Evolutionary conservation across 30 jellyfish, hydroid and myxozoan species (phyloP), one percentile per base, ranked within the genome.

Genomic region (Turritopsis rubra): DNA sequence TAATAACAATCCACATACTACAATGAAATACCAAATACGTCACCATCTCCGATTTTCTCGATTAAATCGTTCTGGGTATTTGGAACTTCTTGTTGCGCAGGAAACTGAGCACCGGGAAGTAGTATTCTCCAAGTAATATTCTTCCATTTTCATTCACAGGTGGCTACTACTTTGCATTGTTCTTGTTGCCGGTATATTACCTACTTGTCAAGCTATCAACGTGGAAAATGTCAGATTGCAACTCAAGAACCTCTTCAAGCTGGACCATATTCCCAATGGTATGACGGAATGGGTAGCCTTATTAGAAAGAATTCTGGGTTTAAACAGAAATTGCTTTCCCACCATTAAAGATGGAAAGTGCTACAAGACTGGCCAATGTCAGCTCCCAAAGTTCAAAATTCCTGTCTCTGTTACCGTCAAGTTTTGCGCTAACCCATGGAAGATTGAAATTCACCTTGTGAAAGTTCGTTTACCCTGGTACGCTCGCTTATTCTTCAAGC

Each of bases 271-370:
- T 52, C 87, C 89, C 21, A 30, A 54, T 5, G 77, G 77, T 9
- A 75, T 86, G 65, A 82, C 75, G 18, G 86, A 86, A 16, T 86
- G 82, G 82, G 72, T 86, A 30, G 72, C 89, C 18, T 27, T 86
- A 23, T 76, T 86, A 26, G 82, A 86, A 75, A 75, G 81, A 79
- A 80, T 72, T 74, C 21, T 80, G 20, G 74, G 30, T 66, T 18
- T 86, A 28, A 24, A 79, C 83, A 41, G 60, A 41, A 26, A 82
- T 24, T 86, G 95, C 66, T 88, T 86, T 13, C 95, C 95, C 5
- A 54, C 86, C 16, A 73, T 65, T 1, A 86, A 60, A 68, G 66
- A 54, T 4, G 95, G 89, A 1, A 30, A 74, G 22, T 86, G 95
- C 66, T 80, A 80, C 78, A 73, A 52, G 79, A 7, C 95, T 26